Conservation (phyloP, 2,113 vertebrate species). For the Glaucomys volans region DNA sequence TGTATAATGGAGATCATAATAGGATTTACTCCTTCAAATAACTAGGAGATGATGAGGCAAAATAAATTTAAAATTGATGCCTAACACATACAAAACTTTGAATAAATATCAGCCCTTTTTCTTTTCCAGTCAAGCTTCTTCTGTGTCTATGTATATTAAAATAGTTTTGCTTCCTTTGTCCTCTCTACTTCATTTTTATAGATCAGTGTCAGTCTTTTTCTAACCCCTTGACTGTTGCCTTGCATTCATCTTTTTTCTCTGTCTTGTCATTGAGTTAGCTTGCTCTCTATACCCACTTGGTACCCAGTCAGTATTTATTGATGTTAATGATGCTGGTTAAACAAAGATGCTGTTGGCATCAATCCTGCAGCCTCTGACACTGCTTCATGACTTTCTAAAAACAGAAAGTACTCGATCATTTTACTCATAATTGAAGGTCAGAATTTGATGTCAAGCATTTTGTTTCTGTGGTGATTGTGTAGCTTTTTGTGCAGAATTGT, state of each 20-base stretch:
- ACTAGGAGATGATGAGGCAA: conserved; percentile 17
- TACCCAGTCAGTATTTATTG: conserved; percentile 70
- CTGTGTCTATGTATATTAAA: neutral
- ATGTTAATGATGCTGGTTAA: conserved; percentile 75
- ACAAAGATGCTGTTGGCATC: conserved; percentile 72
- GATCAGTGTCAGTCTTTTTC: neutral
- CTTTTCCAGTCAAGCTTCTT: neutral
- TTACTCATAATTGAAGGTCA: conserved; percentile 71
- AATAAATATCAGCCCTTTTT: conserved; percentile 17
- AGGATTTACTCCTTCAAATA: conserved; percentile 29
- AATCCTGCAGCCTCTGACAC: conserved; percentile 62
- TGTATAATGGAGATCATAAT: neutral
- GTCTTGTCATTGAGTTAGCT: conserved; percentile 55
- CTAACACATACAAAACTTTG: conserved; percentile 29
- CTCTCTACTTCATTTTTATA: conserved; percentile 25
- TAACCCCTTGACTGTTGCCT: conserved; percentile 19
- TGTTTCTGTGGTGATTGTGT: conserved; percentile 68
- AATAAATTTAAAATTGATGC: conserved; percentile 48
- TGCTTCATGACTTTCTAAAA: conserved; percentile 73
- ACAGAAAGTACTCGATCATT: conserved; percentile 63
- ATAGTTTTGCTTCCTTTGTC: conserved; percentile 1
- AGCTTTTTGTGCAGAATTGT: conserved; percentile 63
- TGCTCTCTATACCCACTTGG: conserved; percentile 34
- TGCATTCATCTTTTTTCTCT: conserved; percentile 42
- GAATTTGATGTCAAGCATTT: conserved; percentile 75